Evolutionary conservation across 2,113 vertebrate species (phyloP), one percentile per base, ranked within the genome.

Genomic region (Oxyura jamaicensis): DNA sequence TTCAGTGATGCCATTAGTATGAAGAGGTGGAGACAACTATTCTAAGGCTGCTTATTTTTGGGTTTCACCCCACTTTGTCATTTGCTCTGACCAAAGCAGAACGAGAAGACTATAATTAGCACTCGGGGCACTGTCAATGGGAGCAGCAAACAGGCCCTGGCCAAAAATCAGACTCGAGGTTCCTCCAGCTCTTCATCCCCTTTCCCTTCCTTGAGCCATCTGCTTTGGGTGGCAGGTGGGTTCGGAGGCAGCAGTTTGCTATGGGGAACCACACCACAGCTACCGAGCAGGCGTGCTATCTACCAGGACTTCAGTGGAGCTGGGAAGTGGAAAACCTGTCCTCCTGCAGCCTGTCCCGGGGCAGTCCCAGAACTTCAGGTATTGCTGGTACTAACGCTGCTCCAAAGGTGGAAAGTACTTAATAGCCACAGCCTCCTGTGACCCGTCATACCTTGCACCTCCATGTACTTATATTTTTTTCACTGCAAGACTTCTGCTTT

Each of bases 11-110:
- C 76, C 58, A 91, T 93, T 96, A 89, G 82, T 33, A 71, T 41
- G 35, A 85, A 92, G 84, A 91, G 29, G 39, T 87, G 74, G 74
- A 87, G 55, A 72, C 10, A 90, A 63, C n/a, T 94, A 33, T 92
- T 91, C 73, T 91, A 52, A 81, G 77, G 59, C 50, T 81, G 62
- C 81, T 91, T 76, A 87, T 84, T 90, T 95, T 95, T 81, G 88
- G 65, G 62, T 83, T 94, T 95, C 80, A 86, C 53, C 76, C 86
- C 69, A 84, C 48, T 89, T 94, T 90, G 66, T 91, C 68, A 44
- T 91, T 91, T 90, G 74, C 76, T 80, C 15, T 66, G 65, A 68
- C 21, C 72, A 20, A 88, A 65, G 80, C 44, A 67, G 39, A 82
- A 88, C 52, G 63, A 88, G 44, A 44, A 72, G 73, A 48, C 56